Base-by-base conservation (phyloP, 2,797 vertebrate species). In the Enteromius paludinosus region DNA sequence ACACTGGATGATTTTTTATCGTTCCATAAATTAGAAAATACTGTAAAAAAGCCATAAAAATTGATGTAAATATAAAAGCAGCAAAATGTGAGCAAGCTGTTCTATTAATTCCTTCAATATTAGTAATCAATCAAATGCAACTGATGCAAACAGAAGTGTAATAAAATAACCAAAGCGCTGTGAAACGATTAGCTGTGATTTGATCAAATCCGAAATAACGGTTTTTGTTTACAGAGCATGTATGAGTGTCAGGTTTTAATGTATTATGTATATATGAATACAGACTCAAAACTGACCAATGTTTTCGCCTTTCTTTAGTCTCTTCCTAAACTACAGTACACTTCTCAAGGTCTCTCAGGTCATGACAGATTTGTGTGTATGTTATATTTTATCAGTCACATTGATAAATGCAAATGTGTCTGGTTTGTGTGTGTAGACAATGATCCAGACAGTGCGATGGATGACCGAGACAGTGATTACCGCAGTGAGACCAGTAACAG, bases 401-500 rank as follows among this genome's bases (percentile, higher is more conserved):
- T n/a, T 54, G 14, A n/a, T 25, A 1, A 59, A 62, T 28, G 15
- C n/a, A n/a, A 11, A 69, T 74, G 56, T 73, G 18, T 54, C 12
- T 41, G 9, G 38, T 41, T 0, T 45, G 11, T 43, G 12, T 45
- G 43, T 12, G 82, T 89, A 97, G 97, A 97, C 0, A 97, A 99
- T 17, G 98, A 99, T 90, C 96, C 96, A 0, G 98, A 99, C 91
- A 99, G 98, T 5, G 97, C 95, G 0, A 96, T 99, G 92, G 98
- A 99, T 0, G 98, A 98, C 90, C 92, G 97, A 8, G 98, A 99
- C 93, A 99, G 98, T 0, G 98, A 99, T 90, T 99, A 99, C 81
- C 97, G 97, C 88, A 99, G 98, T 0, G 98, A 99, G 92, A 98
- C 97, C 28, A 99, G 98, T 92, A 98, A 97, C 90, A 99, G 98